Evolutionary conservation across 2,797 vertebrate genomes (phyloP), one percentile per base, ranked within the genome.

Genomic region (Apodemus agrarius): DNA sequence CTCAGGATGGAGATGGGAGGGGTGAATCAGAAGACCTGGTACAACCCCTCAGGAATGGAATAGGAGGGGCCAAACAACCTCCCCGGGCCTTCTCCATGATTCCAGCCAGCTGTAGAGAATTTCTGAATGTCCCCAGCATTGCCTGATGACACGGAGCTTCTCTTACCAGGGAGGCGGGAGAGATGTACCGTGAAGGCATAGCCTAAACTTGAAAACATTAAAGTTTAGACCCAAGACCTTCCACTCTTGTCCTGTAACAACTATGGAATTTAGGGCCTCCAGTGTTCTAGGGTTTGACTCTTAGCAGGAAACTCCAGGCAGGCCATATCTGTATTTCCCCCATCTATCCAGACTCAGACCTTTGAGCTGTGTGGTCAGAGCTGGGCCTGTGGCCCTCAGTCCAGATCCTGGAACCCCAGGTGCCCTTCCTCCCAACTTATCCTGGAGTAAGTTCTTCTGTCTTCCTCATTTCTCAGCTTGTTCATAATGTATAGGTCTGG

Each of bases 361-460:
- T 11, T 19, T 37, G 81, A 22, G 8, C 19, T 29, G 26, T 26
- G 63, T n/a, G 19, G 74, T 92, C 82, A 65, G 61, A 40, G 65
- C 65, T 63, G 34, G n/a, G 37, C 24, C 46, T 29, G n/a, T 29
- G 69, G 24, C 24, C 49, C 46, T 31, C 17, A 26, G 11, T 40
- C 43, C 6, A 29, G 84, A 76, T 13, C 14, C 59, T 43, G 17
- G 0, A 24, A 57, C 7, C 6, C 57, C 14, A 65, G 40, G 16
- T 6, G 0, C 54, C 34, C 6, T 1, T 11, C 6, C 19, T 5
- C 11, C 0, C 3, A 34, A 37, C 52, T 57, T 19, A 31, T 31
- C 61, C 46, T 59, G 54, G 57, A 69, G 37, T 29, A 31, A n/a
- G 4, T 17, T 63, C 29, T n/a, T 46, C 63, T 65, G 16, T 59